phyloP scores from a whole-genome alignment of 2,113 vertebrate species.

The Amblyornis subalaris region DNA sequence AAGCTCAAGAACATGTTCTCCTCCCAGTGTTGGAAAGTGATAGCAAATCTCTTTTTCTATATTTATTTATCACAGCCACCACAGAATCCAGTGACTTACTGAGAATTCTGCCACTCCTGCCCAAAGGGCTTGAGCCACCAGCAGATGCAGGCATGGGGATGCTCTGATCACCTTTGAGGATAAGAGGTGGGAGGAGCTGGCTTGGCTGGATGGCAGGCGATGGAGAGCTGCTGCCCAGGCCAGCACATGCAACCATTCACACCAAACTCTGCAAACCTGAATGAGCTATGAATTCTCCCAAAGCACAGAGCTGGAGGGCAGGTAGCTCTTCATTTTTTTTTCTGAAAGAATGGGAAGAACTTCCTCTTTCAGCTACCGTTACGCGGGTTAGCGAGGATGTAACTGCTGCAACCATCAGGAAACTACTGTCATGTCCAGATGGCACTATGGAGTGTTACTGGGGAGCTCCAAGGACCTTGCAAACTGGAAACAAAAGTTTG shows the following conservation, averaged over 20 bases:
- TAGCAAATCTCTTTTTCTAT: background rate
- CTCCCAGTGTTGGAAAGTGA: background rate
- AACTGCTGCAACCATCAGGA: constrained; percentile 9
- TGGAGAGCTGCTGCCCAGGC: rapidly evolving
- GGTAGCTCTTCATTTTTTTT: background rate
- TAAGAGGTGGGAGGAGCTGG: background rate
- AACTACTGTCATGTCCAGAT: background rate
- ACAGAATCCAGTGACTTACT: background rate
- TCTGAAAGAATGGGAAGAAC: background rate
- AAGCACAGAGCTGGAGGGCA: background rate
- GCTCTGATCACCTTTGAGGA: rapidly evolving
- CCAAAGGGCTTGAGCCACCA: background rate
- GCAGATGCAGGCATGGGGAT: rapidly evolving
- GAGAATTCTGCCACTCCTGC: background rate
- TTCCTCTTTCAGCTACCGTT: background rate
- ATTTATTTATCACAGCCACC: background rate
- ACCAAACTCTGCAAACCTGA: background rate
- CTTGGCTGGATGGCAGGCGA: rapidly evolving
- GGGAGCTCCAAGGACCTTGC: background rate
- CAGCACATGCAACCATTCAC: rapidly evolving
- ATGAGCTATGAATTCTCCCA: background rate
- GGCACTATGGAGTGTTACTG: background rate
- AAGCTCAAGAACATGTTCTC: background rate
- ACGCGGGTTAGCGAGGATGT: background rate
- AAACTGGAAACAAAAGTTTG: background rate